These are phyloP conservation scores for Vimba vimba DNA, from an alignment of 2,113 vertebrate species.

Conservation along the genomic window DNA sequence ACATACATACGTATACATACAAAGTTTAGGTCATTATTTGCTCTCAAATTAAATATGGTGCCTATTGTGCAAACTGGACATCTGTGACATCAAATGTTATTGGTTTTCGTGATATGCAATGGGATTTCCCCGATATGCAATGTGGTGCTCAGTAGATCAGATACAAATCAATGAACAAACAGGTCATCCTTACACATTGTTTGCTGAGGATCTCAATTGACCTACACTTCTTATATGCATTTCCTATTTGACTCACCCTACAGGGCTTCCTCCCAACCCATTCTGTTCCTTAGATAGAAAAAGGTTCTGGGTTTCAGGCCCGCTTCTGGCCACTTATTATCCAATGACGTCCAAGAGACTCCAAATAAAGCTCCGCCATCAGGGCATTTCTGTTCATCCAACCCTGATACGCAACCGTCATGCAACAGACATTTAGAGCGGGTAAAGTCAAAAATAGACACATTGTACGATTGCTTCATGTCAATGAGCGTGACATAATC, in stretches of 20 bases:
- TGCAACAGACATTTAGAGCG: not conserved
- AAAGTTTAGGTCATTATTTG: not conserved
- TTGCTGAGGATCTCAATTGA: slow-evolving; percentile 44
- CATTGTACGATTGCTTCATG: not conserved
- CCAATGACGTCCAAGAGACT: not conserved
- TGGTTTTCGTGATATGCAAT: slow-evolving; percentile 4
- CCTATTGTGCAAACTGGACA: not conserved
- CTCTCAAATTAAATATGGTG: not conserved
- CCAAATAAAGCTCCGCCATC: not conserved
- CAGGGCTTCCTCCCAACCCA: not conserved
- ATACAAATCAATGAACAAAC: slow-evolving; percentile 42
- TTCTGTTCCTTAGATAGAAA: slow-evolving; percentile 5
- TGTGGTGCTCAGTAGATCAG: slow-evolving; percentile 4
- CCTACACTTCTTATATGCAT: not conserved
- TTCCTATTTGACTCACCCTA: slow-evolving; percentile 17
- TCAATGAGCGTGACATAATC: slow-evolving; percentile 31
- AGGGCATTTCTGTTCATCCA: slow-evolving; percentile 42
- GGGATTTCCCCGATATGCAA: not conserved
- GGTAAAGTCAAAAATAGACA: slow-evolving; percentile 8
- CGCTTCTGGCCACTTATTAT: slow-evolving; percentile 35
- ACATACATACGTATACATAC: not conserved
- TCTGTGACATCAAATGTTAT: not conserved
- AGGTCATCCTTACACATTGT: slow-evolving; percentile 44
- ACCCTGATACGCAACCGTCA: not conserved
- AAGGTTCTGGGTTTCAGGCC: not conserved